Evolutionary conservation across 2,888 invertebrate genomes (phyloP).

Genomic region (Antheraea assamensis): DNA sequence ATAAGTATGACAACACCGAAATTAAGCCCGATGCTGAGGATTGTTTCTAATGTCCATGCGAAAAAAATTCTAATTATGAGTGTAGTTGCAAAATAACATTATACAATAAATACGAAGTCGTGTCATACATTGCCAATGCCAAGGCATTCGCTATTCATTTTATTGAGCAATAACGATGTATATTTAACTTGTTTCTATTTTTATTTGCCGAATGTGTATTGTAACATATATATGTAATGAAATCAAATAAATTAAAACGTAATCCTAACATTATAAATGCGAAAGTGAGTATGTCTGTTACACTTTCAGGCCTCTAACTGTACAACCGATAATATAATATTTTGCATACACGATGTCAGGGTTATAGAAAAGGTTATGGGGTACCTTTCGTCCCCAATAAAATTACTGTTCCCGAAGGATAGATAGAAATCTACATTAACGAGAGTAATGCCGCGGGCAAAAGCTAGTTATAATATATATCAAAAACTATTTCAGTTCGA

Average conservation of each 20-base stretch:
- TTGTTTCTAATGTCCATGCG: constrained; percentile 27
- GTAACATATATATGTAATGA: background rate
- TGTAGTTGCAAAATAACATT: constrained; percentile 24
- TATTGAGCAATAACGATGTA: background rate
- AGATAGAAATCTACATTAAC: no score
- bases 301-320: no score
- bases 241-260: background rate
- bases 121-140: constrained; percentile 2
- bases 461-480: background rate
- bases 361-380: no score
- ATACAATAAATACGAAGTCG: background rate
- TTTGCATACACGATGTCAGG: no score
- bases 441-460: no score
- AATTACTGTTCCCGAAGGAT: no score
- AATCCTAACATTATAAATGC: background rate
- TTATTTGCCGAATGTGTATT: background rate
- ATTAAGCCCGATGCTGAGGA: background rate
- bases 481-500: background rate
- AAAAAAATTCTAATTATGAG: constrained; percentile 27
- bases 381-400: no score
- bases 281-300: no score
- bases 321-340: no score
- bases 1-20: background rate
- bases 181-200: background rate
- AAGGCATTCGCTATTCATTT: background rate